Base-by-base conservation (phyloP, 2,797 vertebrate species). In the Sternarchorhynchus goeldii region DNA sequence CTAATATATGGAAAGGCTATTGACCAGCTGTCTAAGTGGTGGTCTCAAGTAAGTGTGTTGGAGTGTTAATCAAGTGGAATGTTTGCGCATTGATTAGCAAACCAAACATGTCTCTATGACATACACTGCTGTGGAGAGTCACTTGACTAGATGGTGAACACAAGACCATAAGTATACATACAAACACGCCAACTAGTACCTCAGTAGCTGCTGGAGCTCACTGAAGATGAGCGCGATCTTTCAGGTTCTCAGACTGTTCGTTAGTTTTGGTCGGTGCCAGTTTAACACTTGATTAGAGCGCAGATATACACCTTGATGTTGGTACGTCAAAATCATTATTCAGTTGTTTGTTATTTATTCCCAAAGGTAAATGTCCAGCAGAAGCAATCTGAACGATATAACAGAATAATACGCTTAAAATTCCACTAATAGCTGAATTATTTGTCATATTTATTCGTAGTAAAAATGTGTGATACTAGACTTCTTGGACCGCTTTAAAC, bases 11-110 rank as follows among this genome's bases (percentile, higher is more conserved):
- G 55, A 77, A 45, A 50, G 68, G 20, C 70, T 58, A 29, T 65
- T 29, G 65, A 70, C 63, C 50, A 16, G 34, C 64, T 29, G 45
- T 6, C 65, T 58, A 78, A 73, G 57, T 78, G 79, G 66, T 78
- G 77, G 63, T 58, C 18, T 39, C 58, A 45, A 77, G 82, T 79
- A 71, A 85, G 80, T 75, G 79, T n/a, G 68, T 32, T 81, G 60
- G 83, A 81, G 79, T 84, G 80, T 82, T 84, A 77, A 82, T 85
- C 83, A 84, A 83, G 76, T 83, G 83, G 68, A 57, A 74, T 85
- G 84, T 87, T 86, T 87, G 79, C 77, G 73, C 53, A 82, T 85
- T 86, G 85, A 87, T 88, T 80, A 85, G 77, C 83, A 85, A 83
- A 83, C 74, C 85, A 86, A 85, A 87, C 86, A 81, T 82, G 74